Evolutionary conservation across 2,113 vertebrate species (phyloP).

Genomic region (Halcyon malimbica): DNA sequence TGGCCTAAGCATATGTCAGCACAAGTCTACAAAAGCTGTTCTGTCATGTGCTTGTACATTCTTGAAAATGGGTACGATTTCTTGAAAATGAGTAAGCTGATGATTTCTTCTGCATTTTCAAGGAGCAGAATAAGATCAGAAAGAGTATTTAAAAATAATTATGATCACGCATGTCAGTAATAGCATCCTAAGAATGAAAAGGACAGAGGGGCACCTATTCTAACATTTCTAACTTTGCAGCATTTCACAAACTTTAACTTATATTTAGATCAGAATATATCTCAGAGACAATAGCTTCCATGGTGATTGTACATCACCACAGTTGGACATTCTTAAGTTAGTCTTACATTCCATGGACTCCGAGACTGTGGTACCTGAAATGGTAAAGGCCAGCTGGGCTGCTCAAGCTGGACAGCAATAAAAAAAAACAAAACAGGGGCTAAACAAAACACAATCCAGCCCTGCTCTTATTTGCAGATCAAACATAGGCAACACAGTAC

Average conservation of each 20-base stretch:
- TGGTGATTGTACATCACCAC: not conserved
- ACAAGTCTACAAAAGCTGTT: not conserved
- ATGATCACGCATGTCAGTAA: not conserved
- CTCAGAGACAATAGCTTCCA: not conserved
- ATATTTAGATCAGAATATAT: not conserved
- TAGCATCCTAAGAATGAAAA: not conserved
- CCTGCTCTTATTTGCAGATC: not conserved
- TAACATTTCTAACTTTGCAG: not conserved
- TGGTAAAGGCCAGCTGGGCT: not conserved
- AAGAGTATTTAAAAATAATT: not conserved
- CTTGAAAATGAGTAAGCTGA: not conserved
- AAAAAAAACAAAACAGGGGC: not conserved
- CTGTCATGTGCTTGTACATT: rapidly evolving
- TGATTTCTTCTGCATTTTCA: not conserved
- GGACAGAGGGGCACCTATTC: not conserved
- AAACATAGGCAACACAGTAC: not conserved
- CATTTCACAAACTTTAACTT: not conserved
- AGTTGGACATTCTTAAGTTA: not conserved
- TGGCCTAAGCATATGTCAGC: rapidly evolving
- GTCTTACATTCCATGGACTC: not conserved
- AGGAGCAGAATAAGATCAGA: not conserved
- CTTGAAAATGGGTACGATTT: not conserved
- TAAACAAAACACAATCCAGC: not conserved
- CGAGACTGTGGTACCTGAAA: not conserved
- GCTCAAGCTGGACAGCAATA: not conserved